phyloP scores from a whole-genome alignment of 2,888 invertebrate species.

The Leptopterna dolabrata region DNA sequence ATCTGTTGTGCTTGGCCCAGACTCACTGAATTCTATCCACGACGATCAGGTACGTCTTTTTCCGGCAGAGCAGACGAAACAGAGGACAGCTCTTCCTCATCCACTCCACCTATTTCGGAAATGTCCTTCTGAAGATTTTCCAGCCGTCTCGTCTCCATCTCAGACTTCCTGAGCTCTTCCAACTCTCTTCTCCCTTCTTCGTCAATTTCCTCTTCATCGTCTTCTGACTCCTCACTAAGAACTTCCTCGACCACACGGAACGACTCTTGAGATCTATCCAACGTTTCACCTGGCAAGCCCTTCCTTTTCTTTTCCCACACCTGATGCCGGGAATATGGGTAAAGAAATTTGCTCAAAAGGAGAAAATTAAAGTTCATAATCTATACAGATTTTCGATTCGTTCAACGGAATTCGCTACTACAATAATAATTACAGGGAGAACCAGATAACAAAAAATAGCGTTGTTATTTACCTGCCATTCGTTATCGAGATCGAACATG shows the following conservation, averaged over 20 bases:
- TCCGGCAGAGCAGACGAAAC: neutral
- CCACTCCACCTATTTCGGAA: neutral
- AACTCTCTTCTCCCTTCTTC: neutral
- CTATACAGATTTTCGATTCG: too few relatives aligned
- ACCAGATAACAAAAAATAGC: neutral
- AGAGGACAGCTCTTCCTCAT: slow-evolving; percentile 17
- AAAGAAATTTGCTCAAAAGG: too few relatives aligned
- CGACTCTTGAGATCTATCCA: slow-evolving; percentile 23
- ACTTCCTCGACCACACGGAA: slow-evolving; percentile 20
- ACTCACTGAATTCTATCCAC: neutral
- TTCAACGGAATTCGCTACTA: too few relatives aligned
- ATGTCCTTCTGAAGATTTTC: slow-evolving; percentile 19
- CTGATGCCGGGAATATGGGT: neutral
- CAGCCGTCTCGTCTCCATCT: slow-evolving; percentile 12
- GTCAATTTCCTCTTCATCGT: slow-evolving; percentile 29
- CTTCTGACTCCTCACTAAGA: slow-evolving; percentile 31
- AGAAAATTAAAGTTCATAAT: too few relatives aligned
- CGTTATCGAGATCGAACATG: slow-evolving; percentile 41
- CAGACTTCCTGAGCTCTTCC: neutral
- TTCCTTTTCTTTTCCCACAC: slow-evolving; percentile 32
- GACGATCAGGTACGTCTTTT: neutral
- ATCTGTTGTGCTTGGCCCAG: too few relatives aligned
- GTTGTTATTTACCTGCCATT: slow-evolving; percentile 19
- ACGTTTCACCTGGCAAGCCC: neutral
- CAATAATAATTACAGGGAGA: too few relatives aligned